A percentile compares a stretch with the other conserved stretches of the same genome.
These are phyloP conservation scores for Scytalopus superciliaris DNA, from an alignment of 2,113 vertebrate genomes.

Conservation along the genomic window DNA sequence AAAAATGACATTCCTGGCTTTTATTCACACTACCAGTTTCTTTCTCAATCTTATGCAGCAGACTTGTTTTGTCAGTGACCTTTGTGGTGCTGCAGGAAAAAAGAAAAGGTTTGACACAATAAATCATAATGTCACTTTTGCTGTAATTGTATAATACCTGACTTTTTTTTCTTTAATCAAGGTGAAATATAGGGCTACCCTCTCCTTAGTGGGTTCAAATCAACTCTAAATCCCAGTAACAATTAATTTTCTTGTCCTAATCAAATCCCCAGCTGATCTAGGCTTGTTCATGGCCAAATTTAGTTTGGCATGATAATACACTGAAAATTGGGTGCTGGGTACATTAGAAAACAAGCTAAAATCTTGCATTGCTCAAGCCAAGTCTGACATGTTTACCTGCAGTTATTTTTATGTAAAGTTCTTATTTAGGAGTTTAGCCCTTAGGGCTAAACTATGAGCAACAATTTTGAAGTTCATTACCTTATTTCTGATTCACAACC, in stretches of 20 bases:
- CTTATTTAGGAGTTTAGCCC: not conserved
- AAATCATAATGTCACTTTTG: constrained; percentile 40
- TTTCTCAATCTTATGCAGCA: not conserved
- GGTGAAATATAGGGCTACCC: constrained; percentile 27
- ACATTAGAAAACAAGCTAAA: not conserved
- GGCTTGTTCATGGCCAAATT: not conserved
- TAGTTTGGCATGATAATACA: not conserved
- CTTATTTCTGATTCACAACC: not conserved
- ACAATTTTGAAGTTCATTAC: not conserved
- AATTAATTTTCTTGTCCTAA: constrained; percentile 52
- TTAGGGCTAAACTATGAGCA: not conserved
- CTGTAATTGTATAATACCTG: constrained; percentile 46
- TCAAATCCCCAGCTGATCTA: not conserved
- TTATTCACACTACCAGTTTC: not conserved
- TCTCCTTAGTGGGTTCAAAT: not conserved
- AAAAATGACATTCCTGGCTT: constrained; percentile 31
- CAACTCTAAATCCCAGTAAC: constrained; percentile 15
- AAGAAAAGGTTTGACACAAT: constrained; percentile 21
- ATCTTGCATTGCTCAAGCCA: not conserved
- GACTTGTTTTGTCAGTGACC: constrained; percentile 29
- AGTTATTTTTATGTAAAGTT: not conserved
- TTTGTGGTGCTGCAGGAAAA: not conserved
- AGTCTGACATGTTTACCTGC: not conserved
- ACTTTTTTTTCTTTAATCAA: constrained; percentile 18
- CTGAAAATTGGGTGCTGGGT: not conserved